Evolutionary conservation across 2,888 invertebrate species (phyloP).

Genomic region (Meta bourneti): DNA sequence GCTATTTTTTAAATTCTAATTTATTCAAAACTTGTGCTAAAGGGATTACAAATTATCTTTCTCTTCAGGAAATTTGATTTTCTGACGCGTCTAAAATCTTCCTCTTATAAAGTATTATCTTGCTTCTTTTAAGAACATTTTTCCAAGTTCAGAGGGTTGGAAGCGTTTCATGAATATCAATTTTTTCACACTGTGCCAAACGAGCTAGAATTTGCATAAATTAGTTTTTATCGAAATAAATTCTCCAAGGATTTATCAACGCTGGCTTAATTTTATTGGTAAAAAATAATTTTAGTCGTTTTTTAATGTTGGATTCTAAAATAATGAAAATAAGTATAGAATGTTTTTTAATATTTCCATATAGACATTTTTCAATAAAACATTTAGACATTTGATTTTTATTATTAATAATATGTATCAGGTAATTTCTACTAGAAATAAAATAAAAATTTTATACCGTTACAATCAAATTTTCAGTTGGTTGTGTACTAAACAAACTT

Average conservation of each 20-base stretch:
- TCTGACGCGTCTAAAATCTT: conserved; percentile 22
- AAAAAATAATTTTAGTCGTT: too few relatives aligned
- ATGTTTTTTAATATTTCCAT: too few relatives aligned
- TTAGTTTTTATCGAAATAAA: conserved; percentile 13
- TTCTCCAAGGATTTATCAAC: not conserved
- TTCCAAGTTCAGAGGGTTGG: not conserved
- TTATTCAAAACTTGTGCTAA: conserved; percentile 30
- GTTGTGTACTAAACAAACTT: too few relatives aligned
- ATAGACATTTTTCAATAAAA: too few relatives aligned
- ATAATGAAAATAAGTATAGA: too few relatives aligned
- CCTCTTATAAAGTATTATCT: not conserved
- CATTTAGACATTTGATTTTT: too few relatives aligned
- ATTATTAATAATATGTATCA: too few relatives aligned
- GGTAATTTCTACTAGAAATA: too few relatives aligned
- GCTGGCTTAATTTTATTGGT: not conserved
- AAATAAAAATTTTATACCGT: too few relatives aligned
- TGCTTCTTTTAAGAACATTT: conserved; percentile 14
- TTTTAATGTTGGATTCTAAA: too few relatives aligned
- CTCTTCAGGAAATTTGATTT: conserved; percentile 29
- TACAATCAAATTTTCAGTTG: too few relatives aligned
- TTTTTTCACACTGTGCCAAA: conserved; percentile 4
- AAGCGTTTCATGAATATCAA: conserved; percentile 2
- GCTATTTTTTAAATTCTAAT: conserved; percentile 24
- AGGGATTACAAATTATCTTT: conserved; percentile 39
- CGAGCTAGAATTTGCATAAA: conserved; percentile 32